phyloP scores from a whole-genome alignment of 2,797 vertebrate genomes.

The Semotilus atromaculatus region DNA sequence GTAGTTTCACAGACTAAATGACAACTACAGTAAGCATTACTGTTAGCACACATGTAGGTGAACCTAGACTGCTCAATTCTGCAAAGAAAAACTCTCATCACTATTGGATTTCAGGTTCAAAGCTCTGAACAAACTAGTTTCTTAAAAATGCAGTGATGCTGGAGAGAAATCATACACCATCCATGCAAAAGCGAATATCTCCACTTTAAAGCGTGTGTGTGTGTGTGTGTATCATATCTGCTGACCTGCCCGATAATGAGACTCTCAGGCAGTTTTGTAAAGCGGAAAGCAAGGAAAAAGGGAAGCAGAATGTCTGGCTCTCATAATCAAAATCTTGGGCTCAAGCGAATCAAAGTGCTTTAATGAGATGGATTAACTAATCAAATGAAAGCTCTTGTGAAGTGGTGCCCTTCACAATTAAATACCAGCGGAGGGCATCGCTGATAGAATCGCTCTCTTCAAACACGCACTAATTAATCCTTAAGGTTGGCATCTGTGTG shows the following conservation, averaged over 20 bases:
- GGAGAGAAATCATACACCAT: conserved; percentile 4
- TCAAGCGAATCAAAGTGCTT: conserved; percentile 43
- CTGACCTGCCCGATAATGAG: conserved; percentile 22
- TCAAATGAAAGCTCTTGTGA: conserved; percentile 57
- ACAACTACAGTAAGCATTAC: background rate
- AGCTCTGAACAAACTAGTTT: background rate
- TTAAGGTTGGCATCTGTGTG: conserved; percentile 48
- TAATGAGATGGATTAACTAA: conserved; percentile 61
- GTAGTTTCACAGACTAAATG: conserved; percentile 2
- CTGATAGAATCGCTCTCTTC: conserved; percentile 54
- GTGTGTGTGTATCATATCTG: background rate
- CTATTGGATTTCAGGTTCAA: conserved; percentile 21
- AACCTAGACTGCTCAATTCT: background rate
- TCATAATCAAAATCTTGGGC: conserved; percentile 42
- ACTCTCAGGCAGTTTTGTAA: background rate
- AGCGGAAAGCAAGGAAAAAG: background rate
- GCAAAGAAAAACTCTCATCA: background rate
- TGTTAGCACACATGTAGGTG: background rate
- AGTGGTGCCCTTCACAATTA: conserved; percentile 58
- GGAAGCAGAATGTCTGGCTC: conserved; percentile 29
- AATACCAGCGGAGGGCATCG: conserved; percentile 57
- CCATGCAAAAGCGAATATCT: background rate
- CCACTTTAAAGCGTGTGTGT: background rate
- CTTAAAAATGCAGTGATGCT: background rate
- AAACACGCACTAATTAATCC: conserved; percentile 58